Base-by-base conservation (phyloP, 2,888 invertebrate species). In the Euclidia mi region DNA sequence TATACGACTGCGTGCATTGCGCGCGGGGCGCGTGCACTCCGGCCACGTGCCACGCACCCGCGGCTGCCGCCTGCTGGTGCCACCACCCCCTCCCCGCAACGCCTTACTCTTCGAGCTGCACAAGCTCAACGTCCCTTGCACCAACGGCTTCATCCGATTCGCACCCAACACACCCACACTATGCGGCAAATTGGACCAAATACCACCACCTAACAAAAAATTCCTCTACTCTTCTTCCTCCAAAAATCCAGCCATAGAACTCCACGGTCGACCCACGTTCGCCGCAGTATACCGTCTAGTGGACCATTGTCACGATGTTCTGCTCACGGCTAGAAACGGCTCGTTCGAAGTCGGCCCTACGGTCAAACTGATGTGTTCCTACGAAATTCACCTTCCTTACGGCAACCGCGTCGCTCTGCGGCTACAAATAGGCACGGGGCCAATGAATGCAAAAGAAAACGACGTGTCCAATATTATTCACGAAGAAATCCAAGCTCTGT, bases 181-280 rank as follows among this genome's bases (percentile, higher is more conserved):
- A 10, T 97, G 97, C 84, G 97, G 97, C 1, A 97, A 97, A 80
- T 89, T 97, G 2, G 97, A 97, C 80, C 96, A 97, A 83, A 94
- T 96, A 31, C 92, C 95, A 0, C 80, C 87, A 3, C 88, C 88
- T 9, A 96, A 96, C 75, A 94, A 96, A 61, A 95, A 94, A 65
- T 88, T 86, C 62, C 88, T 96, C 41, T 96, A 96, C 83, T 95
- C 95, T 12, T 73, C 85, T 0, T 65, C 82, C 50, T 94, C 95
- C 20, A 94, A 94, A 62, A 92, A 89, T 61, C 95, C 95, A 3
- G 91, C 93, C 35, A 82, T 96, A 63, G 95, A 95, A 76, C 87
- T 96, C 51, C 95, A 95, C 76, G 96, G 96, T 61, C 94, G 94
- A 83, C 96, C 96, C 53, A 95, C 96, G 86, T 97, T 96, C 94